Evolutionary conservation across 1,140 invertebrate species (phyloP).

Genomic region (Pachypeltis micranthus): DNA sequence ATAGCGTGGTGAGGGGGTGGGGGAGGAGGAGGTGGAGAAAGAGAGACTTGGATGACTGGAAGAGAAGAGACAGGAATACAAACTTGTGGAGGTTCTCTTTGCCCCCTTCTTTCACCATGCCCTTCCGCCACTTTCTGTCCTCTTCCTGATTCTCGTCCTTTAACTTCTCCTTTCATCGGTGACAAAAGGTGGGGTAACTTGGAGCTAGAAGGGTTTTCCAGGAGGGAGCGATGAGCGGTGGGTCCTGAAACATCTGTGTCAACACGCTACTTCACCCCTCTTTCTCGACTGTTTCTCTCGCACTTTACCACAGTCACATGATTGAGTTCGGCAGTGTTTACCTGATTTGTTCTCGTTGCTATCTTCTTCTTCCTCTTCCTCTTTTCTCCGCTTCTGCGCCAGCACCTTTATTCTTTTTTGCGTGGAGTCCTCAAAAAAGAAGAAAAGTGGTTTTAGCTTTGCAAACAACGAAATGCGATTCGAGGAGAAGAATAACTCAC

Average conservation of each 20-base stretch:
- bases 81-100: neutral
- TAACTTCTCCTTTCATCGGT: slow-evolving; percentile 8
- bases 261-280: neutral
- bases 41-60: neutral
- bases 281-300: neutral
- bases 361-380: too few species aligned
- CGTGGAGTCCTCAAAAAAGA: too few species aligned
- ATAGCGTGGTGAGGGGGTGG: neutral
- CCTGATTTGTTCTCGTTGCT: neutral
- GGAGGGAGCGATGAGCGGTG: neutral
- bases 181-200: slow-evolving; percentile 1
- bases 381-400: neutral
- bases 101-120: neutral
- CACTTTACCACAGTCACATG: neutral
- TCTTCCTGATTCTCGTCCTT: neutral
- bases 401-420: neutral
- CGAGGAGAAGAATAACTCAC: too few species aligned
- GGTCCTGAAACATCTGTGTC: slow-evolving; percentile 9
- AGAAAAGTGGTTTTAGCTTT: neutral
- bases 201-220: too few species aligned
- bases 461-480: neutral
- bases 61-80: neutral
- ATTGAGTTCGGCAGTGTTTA: neutral
- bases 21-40: neutral
- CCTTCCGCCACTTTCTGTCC: neutral